A percentile compares a stretch with the other conserved stretches of the same genome.
Conservation (phyloP, 1,140 invertebrate species). For the Cardiocondyla obscurior region DNA sequence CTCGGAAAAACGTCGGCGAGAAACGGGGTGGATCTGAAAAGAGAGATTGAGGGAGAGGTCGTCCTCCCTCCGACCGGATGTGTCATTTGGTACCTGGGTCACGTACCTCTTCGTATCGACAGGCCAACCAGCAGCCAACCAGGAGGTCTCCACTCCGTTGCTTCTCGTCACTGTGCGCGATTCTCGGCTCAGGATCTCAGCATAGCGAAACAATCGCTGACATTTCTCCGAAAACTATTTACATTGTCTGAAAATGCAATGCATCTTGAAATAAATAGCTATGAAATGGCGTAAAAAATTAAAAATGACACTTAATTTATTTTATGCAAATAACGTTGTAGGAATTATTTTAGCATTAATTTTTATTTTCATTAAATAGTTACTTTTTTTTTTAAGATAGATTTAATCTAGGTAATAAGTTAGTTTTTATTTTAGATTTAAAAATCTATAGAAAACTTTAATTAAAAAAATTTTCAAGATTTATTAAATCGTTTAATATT, state of each 20-base stretch:
- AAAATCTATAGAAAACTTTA: too few species aligned
- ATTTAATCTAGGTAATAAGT: too few species aligned
- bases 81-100: slow-evolving; percentile 80
- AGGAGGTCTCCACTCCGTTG: slow-evolving; percentile 53
- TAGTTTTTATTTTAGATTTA: background rate
- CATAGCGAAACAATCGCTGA: slow-evolving; percentile 55
- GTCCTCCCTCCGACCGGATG: slow-evolving; percentile 65
- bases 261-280: background rate
- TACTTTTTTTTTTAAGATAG: too few species aligned
- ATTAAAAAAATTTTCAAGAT: too few species aligned
- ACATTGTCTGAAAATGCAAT: background rate
- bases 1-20: slow-evolving; percentile 41
- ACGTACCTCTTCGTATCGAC: slow-evolving; percentile 82
- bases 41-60: slow-evolving; percentile 30
- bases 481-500: slow-evolving; percentile 3
- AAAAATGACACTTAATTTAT: background rate
- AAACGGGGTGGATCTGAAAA: slow-evolving; percentile 57
- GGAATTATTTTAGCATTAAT: background rate
- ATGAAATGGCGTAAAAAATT: background rate
- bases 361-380: background rate
- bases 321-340: background rate
- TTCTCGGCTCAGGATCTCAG: slow-evolving; percentile 58
- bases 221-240: background rate
- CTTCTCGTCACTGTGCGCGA: slow-evolving; percentile 51
- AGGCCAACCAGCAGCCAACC: slow-evolving; percentile 77